Evolutionary conservation across 2,797 vertebrate genomes (phyloP).

Genomic region (Carapus acus): DNA sequence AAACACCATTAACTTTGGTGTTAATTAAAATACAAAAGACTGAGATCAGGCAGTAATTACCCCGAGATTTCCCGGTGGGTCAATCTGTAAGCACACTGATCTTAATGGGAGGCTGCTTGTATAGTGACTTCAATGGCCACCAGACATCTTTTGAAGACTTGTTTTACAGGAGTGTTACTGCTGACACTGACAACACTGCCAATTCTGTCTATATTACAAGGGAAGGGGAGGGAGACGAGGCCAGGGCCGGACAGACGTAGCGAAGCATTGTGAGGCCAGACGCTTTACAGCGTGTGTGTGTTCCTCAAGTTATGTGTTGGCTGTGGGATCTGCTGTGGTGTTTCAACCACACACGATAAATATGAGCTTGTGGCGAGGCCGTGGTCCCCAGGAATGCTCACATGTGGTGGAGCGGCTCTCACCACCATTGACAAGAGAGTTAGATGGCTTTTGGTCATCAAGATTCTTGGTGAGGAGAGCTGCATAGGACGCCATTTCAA

Average conservation of each 20-base stretch:
- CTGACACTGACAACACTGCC: conserved; percentile 52
- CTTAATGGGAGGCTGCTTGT: conserved; percentile 47
- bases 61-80: conserved; percentile 46
- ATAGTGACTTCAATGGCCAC: conserved; percentile 42
- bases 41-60: conserved; percentile 66
- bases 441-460: conserved; percentile 69
- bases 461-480: conserved; percentile 64
- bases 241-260: conserved; percentile 41
- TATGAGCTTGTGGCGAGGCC: conserved; percentile 74
- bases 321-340: conserved; percentile 66
- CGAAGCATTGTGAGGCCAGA: conserved; percentile 37
- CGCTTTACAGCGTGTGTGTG: conserved; percentile 42
- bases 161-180: conserved; percentile 51
- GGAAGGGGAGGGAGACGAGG: conserved; percentile 29
- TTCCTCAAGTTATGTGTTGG: conserved; percentile 65
- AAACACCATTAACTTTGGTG: conserved; percentile 69
- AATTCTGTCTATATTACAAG: conserved; percentile 46
- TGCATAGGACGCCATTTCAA: conserved; percentile 63
- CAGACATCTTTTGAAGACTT: conserved; percentile 37
- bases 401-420: conserved; percentile 71
- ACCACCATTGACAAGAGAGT: conserved; percentile 75
- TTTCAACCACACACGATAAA: conserved; percentile 76
- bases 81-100: conserved; percentile 52
- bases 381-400: conserved; percentile 73
- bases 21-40: conserved; percentile 72